phyloP scores from a whole-genome alignment of 2,113 vertebrate species.

The Nothocercus julius region DNA sequence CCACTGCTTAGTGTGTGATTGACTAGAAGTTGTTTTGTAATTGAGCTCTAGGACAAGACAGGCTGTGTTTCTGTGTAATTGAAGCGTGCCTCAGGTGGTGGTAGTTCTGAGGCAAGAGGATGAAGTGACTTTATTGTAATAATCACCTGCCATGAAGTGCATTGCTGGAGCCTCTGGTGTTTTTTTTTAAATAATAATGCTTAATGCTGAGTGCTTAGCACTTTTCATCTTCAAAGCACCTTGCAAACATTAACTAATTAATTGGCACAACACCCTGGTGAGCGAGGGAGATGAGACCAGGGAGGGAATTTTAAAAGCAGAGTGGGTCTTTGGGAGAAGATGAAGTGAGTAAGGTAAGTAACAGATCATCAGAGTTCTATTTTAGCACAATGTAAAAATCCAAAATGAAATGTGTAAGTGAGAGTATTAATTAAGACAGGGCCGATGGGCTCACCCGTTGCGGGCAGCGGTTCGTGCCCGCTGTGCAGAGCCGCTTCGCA shows the following conservation, averaged over 20 bases:
- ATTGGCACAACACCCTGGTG: background rate
- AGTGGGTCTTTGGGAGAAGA: background rate
- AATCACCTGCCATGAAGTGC: background rate
- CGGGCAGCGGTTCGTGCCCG: background rate
- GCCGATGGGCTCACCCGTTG: rapidly evolving
- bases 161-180: background rate
- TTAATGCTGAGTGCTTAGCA: background rate
- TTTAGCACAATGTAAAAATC: background rate
- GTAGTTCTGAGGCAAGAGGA: background rate
- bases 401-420: background rate
- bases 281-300: background rate
- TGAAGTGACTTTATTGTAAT: background rate
- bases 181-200: background rate
- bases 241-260: background rate
- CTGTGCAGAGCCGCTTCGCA: rapidly evolving
- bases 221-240: background rate
- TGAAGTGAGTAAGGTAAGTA: background rate
- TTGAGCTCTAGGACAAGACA: background rate
- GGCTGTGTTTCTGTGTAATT: background rate
- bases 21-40: background rate
- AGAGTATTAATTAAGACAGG: background rate
- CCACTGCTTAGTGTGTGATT: rapidly evolving
- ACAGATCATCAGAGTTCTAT: rapidly evolving
- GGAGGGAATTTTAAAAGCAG: background rate
- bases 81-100: background rate